Evolutionary conservation across 1,140 invertebrate species (phyloP).

Genomic region (Microplitis demolitor): DNA sequence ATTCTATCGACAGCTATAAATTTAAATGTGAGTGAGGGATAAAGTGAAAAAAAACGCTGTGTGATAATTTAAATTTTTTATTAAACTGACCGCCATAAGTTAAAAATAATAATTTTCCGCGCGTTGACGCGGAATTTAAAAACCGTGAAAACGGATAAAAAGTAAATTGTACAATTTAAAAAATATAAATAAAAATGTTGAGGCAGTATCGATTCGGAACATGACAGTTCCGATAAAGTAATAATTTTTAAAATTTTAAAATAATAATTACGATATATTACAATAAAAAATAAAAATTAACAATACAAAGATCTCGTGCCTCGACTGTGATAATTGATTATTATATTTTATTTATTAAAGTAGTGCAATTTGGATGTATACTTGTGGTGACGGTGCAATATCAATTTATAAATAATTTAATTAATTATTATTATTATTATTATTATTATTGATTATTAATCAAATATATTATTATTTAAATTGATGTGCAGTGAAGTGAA

Average conservation of each 20-base stretch:
- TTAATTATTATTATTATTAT: neutral
- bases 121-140: neutral
- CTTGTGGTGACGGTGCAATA: conserved; percentile 25
- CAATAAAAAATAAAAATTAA: neutral
- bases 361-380: conserved; percentile 1
- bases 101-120: neutral
- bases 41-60: neutral
- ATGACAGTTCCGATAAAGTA: neutral
- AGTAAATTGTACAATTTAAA: neutral
- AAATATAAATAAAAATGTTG: neutral
- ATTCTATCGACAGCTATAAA: conserved; percentile 11
- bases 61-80: neutral
- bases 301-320: neutral
- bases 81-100: neutral
- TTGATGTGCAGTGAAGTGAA: conserved; percentile 10
- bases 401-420: neutral
- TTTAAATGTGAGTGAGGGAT: neutral
- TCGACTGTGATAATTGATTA: conserved; percentile 20
- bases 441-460: neutral
- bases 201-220: neutral
- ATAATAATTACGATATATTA: neutral
- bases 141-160: neutral
- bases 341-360: neutral
- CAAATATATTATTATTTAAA: neutral
- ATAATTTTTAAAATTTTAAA: no score